A percentile compares a stretch with the other conserved stretches of the same genome.
Evolutionary conservation across 2,113 vertebrate genomes (phyloP).

Genomic region (Trinectes maculatus): DNA sequence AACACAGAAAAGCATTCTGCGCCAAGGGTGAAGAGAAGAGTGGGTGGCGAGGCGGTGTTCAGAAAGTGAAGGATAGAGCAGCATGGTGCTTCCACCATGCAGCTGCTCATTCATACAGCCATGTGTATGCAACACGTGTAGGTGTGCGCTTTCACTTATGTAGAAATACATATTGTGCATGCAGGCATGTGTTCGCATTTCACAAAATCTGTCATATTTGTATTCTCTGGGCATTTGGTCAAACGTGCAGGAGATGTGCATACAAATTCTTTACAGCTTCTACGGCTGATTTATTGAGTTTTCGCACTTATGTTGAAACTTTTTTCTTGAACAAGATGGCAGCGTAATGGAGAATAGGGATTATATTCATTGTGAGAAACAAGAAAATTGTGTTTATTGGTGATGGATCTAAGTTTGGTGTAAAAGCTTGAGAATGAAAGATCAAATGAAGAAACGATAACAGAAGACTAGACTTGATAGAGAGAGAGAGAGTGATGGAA

Average conservation of each 20-base stretch:
- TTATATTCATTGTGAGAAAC: not conserved
- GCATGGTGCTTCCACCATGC: slow-evolving; percentile 30
- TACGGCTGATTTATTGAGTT: not conserved
- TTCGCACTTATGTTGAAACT: not conserved
- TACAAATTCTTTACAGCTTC: slow-evolving; percentile 6
- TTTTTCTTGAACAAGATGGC: not conserved
- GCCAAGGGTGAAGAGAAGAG: slow-evolving; percentile 29
- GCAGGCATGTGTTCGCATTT: slow-evolving; percentile 26
- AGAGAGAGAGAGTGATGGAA: slow-evolving; percentile 1
- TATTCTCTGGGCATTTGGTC: not conserved
- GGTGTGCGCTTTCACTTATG: slow-evolving; percentile 28
- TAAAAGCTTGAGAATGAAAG: not conserved
- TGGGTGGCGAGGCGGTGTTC: slow-evolving; percentile 51
- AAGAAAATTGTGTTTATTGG: not conserved
- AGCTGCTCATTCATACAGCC: slow-evolving; percentile 42
- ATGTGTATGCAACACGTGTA: slow-evolving; percentile 44
- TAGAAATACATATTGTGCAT: slow-evolving; percentile 7
- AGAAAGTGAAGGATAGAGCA: slow-evolving; percentile 14
- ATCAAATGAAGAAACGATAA: no score
- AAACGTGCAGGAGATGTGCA: not conserved
- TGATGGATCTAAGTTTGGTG: not conserved
- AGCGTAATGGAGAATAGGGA: not conserved
- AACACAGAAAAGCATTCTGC: slow-evolving; percentile 66
- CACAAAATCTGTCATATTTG: slow-evolving; percentile 4
- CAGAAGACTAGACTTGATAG: not conserved